A percentile compares a stretch with the other conserved stretches of the same genome.
phyloP scores from a whole-genome alignment of 2,797 vertebrate genomes.

The Fistularia tabacaria region DNA sequence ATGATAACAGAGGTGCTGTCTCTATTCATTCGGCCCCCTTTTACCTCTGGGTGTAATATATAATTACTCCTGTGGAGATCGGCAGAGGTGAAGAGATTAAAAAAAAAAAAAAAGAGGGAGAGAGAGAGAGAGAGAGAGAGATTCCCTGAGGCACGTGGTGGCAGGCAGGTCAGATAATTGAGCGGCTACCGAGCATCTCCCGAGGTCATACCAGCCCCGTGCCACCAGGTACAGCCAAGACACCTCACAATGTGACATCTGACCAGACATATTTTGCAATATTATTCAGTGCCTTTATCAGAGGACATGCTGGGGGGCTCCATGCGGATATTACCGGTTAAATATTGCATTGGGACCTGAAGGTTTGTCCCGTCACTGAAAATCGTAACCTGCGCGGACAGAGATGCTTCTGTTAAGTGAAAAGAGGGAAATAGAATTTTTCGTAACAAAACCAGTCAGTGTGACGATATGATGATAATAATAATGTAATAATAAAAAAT shows the following conservation, averaged over 20 bases:
- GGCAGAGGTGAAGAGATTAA: conserved; percentile 55
- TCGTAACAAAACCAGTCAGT: too few species aligned
- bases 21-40: conserved; percentile 33
- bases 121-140: conserved; percentile 16
- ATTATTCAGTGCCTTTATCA: too few species aligned
- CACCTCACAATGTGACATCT: conserved; percentile 48
- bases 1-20: conserved; percentile 45
- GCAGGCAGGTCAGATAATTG: conserved; percentile 17
- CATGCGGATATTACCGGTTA: too few species aligned
- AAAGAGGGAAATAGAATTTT: too few species aligned
- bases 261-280: conserved; percentile 9
- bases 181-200: conserved; percentile 16
- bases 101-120: conserved; percentile 17
- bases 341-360: too few species aligned
- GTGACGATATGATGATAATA: too few species aligned
- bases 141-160: conserved; percentile 35
- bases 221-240: conserved; percentile 41
- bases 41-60: conserved; percentile 57
- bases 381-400: too few species aligned
- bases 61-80: too few species aligned
- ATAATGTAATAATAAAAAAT: too few species aligned
- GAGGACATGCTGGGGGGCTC: too few species aligned
- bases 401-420: too few species aligned
- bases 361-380: too few species aligned
- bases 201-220: conserved; percentile 15